These are phyloP conservation scores for Lochmaea capreae DNA, from an alignment of 2,888 invertebrate species.

Conservation along the genomic window DNA sequence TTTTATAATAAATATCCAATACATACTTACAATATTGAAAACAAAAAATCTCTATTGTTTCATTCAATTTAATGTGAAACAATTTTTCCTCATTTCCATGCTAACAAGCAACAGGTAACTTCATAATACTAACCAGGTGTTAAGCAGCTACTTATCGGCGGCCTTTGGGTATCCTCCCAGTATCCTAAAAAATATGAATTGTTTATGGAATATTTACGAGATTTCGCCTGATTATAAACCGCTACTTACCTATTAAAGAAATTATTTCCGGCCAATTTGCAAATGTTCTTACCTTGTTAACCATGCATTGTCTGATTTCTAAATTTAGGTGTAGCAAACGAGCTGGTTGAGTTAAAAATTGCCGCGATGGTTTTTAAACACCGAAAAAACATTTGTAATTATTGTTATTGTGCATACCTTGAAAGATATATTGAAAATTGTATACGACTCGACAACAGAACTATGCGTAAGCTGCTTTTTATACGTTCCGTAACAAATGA, in stretches of 20 bases:
- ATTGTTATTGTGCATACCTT: neutral
- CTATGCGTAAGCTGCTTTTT: neutral
- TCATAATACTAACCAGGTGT: conserved; percentile 51
- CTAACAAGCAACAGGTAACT: conserved; percentile 12
- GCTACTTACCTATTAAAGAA: conserved; percentile 38
- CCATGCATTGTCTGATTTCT: conserved; percentile 11
- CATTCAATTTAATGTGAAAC: neutral
- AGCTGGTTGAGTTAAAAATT: neutral
- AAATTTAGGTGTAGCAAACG: conserved; percentile 11
- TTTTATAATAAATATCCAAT: too few relatives aligned
- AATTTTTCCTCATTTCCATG: neutral
- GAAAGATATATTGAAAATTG: neutral
- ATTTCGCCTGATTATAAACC: conserved; percentile 43
- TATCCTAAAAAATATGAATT: conserved; percentile 49
- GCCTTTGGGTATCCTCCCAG: conserved; percentile 49
- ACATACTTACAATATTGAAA: too few relatives aligned
- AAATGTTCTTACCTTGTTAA: conserved; percentile 25
- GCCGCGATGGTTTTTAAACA: neutral
- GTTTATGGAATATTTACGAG: conserved; percentile 41
- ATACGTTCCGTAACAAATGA: conserved; percentile 2
- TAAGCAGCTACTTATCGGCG: conserved; percentile 51
- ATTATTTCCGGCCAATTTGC: conserved; percentile 43
- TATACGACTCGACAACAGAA: neutral
- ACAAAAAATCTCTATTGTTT: too few relatives aligned
- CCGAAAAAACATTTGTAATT: conserved; percentile 3